Base-by-base conservation (phyloP, 2,113 vertebrate genomes). In the Varanus salvator region DNA sequence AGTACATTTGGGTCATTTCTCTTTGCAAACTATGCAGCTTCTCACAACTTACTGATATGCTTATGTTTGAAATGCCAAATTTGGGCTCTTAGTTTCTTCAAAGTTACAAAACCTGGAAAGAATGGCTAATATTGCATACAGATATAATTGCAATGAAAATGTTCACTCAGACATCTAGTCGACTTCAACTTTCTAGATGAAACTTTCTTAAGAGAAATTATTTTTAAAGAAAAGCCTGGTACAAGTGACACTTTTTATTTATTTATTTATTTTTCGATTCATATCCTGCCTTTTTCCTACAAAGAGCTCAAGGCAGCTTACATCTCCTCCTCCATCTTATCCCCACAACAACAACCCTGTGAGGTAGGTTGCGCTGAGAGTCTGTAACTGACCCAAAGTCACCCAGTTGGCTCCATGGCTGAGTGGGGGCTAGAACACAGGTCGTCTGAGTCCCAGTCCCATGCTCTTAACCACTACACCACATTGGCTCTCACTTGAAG, bases 161-260 rank as follows among this genome's bases (percentile, higher is more conserved):
- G 82, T 84, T 71, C 4, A 0, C 0, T 38, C 31, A 74, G 68
- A 50, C 21, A 54, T 31, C 71, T 90, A 15, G n/a, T 57, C 52
- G 54, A 81, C 80, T n/a, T 34, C 52, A 52, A 74, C 50, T 19
- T 74, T 54, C 23, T 54, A 29, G n/a, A 69, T 29, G 27, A 68
- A 12, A 1, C 66, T 38, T 85, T 8, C 25, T 66, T 83, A 44
- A 76, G 34, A 76, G 69, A 6, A 52, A 57, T 25, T 29, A 0
- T 57, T 8, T 4, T 7, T 8, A 34, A 81, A 44, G 60, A 50
- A 68, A 72, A 87, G 87, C 7, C 50, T 76, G 85, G 78, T 6
- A 6, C 7, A 54, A 90, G 54, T 81, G 91, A 87, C 89, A 93
- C 38, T 44, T 44, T 44, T 44, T 44, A 44, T 44, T 44, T 44